Conservation (phyloP, 2,113 vertebrate species). For the Epinephelus moara region DNA sequence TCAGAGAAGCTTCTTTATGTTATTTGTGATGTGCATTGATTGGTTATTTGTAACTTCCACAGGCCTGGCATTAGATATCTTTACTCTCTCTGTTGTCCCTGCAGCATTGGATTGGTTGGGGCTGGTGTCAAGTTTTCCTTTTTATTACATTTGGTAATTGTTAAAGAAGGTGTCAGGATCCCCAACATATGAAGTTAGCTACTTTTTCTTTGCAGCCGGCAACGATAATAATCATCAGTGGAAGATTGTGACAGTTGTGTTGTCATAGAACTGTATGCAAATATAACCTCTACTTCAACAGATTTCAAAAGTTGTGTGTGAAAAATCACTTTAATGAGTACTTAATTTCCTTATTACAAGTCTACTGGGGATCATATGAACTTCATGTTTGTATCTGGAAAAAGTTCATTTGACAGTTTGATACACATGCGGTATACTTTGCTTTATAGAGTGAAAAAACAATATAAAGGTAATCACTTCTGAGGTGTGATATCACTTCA, state of each 20-base stretch:
- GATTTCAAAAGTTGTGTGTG: not conserved
- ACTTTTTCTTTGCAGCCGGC: too few relatives aligned
- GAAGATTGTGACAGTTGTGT: slow-evolving; percentile 9
- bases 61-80: not conserved
- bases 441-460: not conserved
- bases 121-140: not conserved
- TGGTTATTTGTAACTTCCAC: not conserved
- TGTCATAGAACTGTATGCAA: slow-evolving; percentile 11
- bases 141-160: not conserved
- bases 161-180: not conserved
- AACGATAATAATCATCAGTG: not conserved
- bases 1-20: slow-evolving; percentile 12
- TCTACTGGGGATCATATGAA: not conserved
- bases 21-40: slow-evolving; percentile 17
- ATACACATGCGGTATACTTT: not conserved
- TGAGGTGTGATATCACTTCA: not conserved
- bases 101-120: not conserved
- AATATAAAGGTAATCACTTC: not conserved
- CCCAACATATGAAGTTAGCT: too few relatives aligned
- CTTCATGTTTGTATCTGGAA: not conserved
- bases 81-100: not conserved
- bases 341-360: not conserved
- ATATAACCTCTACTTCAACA: not conserved
- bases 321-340: not conserved
- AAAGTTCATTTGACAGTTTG: not conserved